These are phyloP conservation scores for Himalopsyche anomala DNA, from an alignment of 2,888 invertebrate species.

Conservation along the genomic window DNA sequence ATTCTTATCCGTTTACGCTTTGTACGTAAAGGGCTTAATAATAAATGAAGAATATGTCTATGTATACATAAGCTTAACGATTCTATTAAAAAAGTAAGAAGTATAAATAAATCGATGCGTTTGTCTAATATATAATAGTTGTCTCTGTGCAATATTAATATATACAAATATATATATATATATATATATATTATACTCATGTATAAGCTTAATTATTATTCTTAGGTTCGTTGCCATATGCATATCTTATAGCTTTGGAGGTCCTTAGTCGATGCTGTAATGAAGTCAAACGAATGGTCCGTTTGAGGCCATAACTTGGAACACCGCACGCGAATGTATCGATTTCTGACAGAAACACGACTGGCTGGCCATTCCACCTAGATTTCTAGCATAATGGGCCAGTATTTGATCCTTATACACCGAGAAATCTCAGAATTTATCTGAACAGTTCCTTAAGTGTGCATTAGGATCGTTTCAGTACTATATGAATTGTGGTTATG, in stretches of 20 bases:
- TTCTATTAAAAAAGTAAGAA: too few species aligned
- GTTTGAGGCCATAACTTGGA: constrained; percentile 59
- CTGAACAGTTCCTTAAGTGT: constrained; percentile 47
- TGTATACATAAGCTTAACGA: too few species aligned
- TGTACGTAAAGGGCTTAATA: too few species aligned
- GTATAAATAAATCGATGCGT: too few species aligned
- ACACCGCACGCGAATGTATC: constrained; percentile 64
- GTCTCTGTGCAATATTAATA: too few species aligned
- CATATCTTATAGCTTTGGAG: constrained; percentile 13
- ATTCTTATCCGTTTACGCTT: too few species aligned
- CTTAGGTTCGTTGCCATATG: background rate
- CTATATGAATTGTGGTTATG: constrained; percentile 40
- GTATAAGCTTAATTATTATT: background rate
- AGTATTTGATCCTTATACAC: constrained; percentile 31
- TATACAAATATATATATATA: too few species aligned
- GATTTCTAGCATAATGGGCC: constrained; percentile 50
- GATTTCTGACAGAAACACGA: constrained; percentile 60
- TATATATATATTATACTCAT: too few species aligned
- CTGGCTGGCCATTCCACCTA: constrained; percentile 41
- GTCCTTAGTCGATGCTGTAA: constrained; percentile 58
- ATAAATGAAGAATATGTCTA: too few species aligned
- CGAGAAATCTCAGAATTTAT: constrained; percentile 50
- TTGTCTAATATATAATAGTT: too few species aligned
- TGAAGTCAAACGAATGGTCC: constrained; percentile 62
- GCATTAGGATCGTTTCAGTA: constrained; percentile 12